These are phyloP conservation scores for Brienomyrus brachyistius DNA, from an alignment of 2,113 vertebrate species.

Conservation along the genomic window DNA sequence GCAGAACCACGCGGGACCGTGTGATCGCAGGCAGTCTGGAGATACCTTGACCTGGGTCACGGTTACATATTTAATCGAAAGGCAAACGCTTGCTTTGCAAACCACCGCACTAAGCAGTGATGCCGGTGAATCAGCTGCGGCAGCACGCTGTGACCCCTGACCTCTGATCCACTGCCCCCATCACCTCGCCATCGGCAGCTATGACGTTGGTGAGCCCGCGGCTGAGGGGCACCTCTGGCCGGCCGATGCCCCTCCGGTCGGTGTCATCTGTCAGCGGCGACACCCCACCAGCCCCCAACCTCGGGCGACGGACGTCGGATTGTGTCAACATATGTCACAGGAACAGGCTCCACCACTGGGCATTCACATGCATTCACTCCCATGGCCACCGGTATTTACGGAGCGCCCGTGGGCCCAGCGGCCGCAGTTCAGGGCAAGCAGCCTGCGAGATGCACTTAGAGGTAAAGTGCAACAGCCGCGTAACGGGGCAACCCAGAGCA, in stretches of 20 bases:
- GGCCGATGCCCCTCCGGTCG: not conserved
- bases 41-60: not conserved
- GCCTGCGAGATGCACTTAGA: not conserved
- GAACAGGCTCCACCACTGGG: not conserved
- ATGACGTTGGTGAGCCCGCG: conserved; percentile 30
- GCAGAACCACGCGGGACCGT: not conserved
- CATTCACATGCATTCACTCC: not conserved
- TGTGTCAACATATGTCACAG: not conserved
- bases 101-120: not conserved
- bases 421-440: not conserved
- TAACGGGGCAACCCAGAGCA: not conserved
- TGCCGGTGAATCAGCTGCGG: not conserved
- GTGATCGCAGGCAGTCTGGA: not conserved
- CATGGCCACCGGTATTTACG: not conserved
- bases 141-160: conserved; percentile 4
- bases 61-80: not conserved
- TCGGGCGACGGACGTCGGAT: not conserved
- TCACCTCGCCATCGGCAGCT: conserved; percentile 24
- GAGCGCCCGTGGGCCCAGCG: not conserved
- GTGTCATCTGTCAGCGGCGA: not conserved
- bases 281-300: not conserved
- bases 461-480: not conserved
- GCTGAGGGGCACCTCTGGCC: conserved; percentile 21
- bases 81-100: not conserved
- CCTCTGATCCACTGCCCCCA: conserved; percentile 26